phyloP scores from a whole-genome alignment of 1,140 invertebrate genomes.

The Anagrus nilaparvatae region DNA sequence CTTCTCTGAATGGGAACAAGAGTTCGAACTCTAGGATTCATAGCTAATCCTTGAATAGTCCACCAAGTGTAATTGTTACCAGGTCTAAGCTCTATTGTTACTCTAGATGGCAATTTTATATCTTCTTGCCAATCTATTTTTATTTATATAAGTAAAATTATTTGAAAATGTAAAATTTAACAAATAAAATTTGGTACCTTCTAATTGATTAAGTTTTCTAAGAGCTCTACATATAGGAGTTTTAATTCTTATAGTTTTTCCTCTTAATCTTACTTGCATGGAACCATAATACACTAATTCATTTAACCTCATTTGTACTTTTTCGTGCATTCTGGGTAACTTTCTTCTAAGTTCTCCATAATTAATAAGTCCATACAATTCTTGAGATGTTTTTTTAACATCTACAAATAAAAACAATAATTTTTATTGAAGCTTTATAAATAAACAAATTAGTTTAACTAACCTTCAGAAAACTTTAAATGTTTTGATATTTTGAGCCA shows the following conservation, averaged over 20 bases:
- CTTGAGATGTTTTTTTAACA: slow-evolving; percentile 81
- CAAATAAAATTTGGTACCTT: slow-evolving; percentile 53
- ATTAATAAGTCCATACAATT: slow-evolving; percentile 91
- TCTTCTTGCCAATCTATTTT: slow-evolving; percentile 63
- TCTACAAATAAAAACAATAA: slow-evolving; percentile 45
- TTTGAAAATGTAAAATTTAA: too few relatives aligned
- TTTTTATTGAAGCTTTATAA: not conserved
- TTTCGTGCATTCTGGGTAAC: slow-evolving; percentile 67
- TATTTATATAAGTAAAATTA: slow-evolving; percentile 20
- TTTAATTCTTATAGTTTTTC: slow-evolving; percentile 76
- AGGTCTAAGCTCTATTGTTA: slow-evolving; percentile 68
- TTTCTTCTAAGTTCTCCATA: slow-evolving; percentile 89
- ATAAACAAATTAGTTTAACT: slow-evolving; percentile 23
- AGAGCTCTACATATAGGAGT: slow-evolving; percentile 87
- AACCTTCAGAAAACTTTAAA: slow-evolving; percentile 76
- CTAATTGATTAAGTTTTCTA: slow-evolving; percentile 74
- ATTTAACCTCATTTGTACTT: slow-evolving; percentile 70
- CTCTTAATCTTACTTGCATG: slow-evolving; percentile 70
- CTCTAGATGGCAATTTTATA: slow-evolving; percentile 67
- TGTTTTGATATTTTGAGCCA: slow-evolving; percentile 92
- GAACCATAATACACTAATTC: slow-evolving; percentile 78
- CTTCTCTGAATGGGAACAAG: slow-evolving; percentile 66
- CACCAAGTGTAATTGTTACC: slow-evolving; percentile 70
- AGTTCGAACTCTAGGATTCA: slow-evolving; percentile 79
- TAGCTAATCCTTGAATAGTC: slow-evolving; percentile 72